phyloP scores from a whole-genome alignment of 2,113 vertebrate genomes.

The Bos indicus region DNA sequence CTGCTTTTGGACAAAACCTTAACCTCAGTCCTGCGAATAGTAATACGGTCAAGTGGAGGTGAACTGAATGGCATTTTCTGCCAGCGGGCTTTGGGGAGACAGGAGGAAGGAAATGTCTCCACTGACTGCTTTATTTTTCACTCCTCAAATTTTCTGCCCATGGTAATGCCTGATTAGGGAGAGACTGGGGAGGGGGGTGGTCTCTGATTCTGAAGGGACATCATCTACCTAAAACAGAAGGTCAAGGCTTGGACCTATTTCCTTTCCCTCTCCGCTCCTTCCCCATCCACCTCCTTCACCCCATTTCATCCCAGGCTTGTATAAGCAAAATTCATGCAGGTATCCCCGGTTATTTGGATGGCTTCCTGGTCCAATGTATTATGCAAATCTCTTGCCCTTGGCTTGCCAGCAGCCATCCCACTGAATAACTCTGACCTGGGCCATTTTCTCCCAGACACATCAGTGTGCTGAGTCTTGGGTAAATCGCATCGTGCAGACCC shows the following conservation, averaged over 20 bases:
- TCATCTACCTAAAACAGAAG: background rate
- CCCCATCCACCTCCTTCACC: accelerated
- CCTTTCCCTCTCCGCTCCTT: background rate
- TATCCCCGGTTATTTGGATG: background rate
- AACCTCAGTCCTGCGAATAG: background rate
- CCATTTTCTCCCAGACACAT: background rate
- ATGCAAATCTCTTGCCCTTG: background rate
- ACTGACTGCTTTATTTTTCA: background rate
- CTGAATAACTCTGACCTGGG: background rate
- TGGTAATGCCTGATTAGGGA: background rate
- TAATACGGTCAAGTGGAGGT: background rate
- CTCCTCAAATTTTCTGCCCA: background rate
- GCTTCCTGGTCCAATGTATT: background rate
- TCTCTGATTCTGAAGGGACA: background rate
- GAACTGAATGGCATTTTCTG: background rate
- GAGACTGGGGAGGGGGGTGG: background rate
- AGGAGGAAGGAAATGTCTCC: background rate
- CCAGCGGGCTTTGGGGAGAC: background rate
- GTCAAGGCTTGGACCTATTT: background rate
- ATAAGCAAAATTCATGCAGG: background rate
- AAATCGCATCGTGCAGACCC: background rate
- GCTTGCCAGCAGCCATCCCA: background rate
- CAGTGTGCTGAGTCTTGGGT: accelerated
- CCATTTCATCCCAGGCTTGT: background rate
- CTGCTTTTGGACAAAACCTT: background rate